Conservation (phyloP, 2,113 vertebrate genomes). For the Ictidomys tridecemlineatus region DNA sequence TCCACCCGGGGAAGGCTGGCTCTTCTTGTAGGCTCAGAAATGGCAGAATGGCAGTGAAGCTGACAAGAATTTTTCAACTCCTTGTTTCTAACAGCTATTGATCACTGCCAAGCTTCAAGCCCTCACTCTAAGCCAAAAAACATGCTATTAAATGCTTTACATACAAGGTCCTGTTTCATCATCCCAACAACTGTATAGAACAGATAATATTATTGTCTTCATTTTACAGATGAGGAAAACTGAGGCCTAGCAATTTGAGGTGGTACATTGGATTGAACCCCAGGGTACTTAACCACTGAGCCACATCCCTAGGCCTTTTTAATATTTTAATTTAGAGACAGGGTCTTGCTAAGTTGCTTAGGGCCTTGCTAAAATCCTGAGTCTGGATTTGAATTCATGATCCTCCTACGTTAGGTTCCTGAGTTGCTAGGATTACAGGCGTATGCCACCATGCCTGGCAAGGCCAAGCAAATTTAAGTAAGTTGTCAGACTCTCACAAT, state of each 20-base stretch:
- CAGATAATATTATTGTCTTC: not conserved
- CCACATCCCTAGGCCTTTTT: not conserved
- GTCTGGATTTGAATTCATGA: not conserved
- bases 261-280: no score
- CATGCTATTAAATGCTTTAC: not conserved
- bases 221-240: conserved; percentile 2
- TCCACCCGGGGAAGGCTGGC: not conserved
- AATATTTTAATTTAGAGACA: not conserved
- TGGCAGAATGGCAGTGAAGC: not conserved
- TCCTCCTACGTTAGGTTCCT: not conserved
- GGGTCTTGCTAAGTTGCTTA: not conserved
- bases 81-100: not conserved
- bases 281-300: not conserved
- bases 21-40: not conserved
- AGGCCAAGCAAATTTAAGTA: not conserved
- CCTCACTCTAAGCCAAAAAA: not conserved
- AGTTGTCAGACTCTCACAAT: not conserved
- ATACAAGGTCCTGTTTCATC: not conserved
- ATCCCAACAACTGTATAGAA: not conserved
- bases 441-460: not conserved
- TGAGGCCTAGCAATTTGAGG: not conserved
- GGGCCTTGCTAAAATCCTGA: not conserved
- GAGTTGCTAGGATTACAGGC: not conserved
- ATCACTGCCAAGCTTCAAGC: no score
- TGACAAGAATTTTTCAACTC: fast-evolving